Base-by-base conservation (phyloP, 2,113 vertebrate genomes). In the Poeciliopsis prolifica region DNA sequence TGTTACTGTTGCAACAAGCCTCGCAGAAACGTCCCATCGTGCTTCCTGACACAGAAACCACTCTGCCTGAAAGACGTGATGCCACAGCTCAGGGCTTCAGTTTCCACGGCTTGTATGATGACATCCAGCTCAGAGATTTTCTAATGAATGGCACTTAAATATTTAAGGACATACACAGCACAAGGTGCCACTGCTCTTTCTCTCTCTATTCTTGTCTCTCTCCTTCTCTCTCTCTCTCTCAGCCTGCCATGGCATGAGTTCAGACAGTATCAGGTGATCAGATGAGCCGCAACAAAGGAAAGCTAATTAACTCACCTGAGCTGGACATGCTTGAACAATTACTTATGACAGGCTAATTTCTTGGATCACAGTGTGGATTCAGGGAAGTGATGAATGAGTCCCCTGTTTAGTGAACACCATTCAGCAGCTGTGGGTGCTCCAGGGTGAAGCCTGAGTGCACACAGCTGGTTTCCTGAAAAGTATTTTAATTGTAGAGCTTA, bases 131-230 rank as follows among this genome's bases (percentile, higher is more conserved):
- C 74, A 75, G 61, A 82, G 81, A 89, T 88, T 86, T 79, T 85
- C 81, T 90, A 87, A 92, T 91, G 85, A 91, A 85, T 40, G 71
- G 48, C 74, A 40, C 69, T 87, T 85, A 86, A 92, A 92, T 90
- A 93, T 94, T 93, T 88, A 88, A 85, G 70, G 61, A 62, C 28
- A 33, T 72, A 88, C 91, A 86, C 67, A 61, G 89, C n/a, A 62
- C 80, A 74, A 89, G 83, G 88, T 86, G 89, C 86, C 85, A 81
- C 7, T 35, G 82, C 62, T 87, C 76, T 84, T 85, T 93, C 82
- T 87, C 42, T 35, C 62, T 19, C 48, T 54, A 17, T 54, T 15
- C 14, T 78, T 40, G 67, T 37, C 35, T 37, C 10, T 37, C 62
- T 87, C 75, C 83, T 84, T 92, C 83, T 88, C 28, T 24, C 62